Conservation (phyloP, 1,140 invertebrate species). For the Drosophila pseudoananassae region DNA sequence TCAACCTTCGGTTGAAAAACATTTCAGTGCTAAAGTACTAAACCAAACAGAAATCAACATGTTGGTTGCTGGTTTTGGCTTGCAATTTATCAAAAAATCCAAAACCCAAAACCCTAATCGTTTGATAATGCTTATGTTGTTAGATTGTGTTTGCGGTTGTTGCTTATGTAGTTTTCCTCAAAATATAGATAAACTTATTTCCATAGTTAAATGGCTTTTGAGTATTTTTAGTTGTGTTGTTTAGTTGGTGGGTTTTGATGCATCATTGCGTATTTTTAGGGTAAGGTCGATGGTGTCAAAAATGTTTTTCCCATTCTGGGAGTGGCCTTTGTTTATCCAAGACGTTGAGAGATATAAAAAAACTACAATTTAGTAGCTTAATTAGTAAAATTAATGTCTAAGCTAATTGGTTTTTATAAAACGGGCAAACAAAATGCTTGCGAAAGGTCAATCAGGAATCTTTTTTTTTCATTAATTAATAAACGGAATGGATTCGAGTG, state of each 20-base stretch:
- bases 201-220: constrained; percentile 17
- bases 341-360: constrained; percentile 22
- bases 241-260: constrained; percentile 31
- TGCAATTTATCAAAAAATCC: constrained; percentile 59
- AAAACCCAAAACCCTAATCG: constrained; percentile 47
- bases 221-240: constrained; percentile 29
- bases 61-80: constrained; percentile 24
- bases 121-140: constrained; percentile 55
- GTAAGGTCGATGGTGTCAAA: constrained; percentile 52
- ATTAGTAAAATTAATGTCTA: constrained; percentile 45
- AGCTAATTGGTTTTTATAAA: constrained; percentile 37
- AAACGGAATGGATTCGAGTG: constrained; percentile 58
- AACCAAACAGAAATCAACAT: constrained; percentile 44
- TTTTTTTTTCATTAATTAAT: constrained; percentile 59
- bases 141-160: constrained; percentile 41
- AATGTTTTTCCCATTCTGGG: constrained; percentile 15
- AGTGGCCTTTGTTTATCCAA: constrained; percentile 25
- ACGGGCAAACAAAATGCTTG: constrained; percentile 1
- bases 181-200: constrained; percentile 30
- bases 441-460: constrained; percentile 13
- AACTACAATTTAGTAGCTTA: constrained; percentile 48
- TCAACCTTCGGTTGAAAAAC: constrained; percentile 59
- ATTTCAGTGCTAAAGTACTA: constrained; percentile 46
- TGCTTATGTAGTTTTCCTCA: constrained; percentile 18
- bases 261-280: constrained; percentile 43